These are phyloP conservation scores for Drosophila parabipectinata DNA, from an alignment of 1,140 invertebrate species.

Conservation along the genomic window DNA sequence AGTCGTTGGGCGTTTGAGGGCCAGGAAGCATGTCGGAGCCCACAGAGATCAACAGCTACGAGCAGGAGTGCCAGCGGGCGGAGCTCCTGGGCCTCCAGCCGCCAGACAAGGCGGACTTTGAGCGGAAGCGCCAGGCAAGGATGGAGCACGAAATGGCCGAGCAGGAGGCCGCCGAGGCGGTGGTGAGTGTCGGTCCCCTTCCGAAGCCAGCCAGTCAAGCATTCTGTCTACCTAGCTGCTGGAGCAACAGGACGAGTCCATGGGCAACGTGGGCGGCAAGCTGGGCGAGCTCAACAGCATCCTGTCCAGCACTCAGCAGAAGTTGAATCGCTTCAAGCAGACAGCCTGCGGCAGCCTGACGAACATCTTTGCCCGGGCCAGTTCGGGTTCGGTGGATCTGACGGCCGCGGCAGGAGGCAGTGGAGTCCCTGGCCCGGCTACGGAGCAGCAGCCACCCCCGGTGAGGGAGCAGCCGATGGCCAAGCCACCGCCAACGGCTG, in stretches of 20 bases:
- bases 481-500: conserved; percentile 65
- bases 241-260: conserved; percentile 88
- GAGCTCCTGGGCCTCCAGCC: conserved; percentile 89
- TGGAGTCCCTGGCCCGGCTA: background rate
- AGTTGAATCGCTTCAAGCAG: conserved; percentile 94
- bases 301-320: conserved; percentile 92
- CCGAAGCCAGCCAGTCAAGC: background rate
- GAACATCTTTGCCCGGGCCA: conserved; percentile 70
- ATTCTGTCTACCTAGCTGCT: conserved; percentile 85
- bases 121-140: conserved; percentile 78
- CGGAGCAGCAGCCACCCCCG: conserved; percentile 63
- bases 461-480: conserved; percentile 84
- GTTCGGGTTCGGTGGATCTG: conserved; percentile 1
- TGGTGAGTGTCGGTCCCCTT: conserved; percentile 42
- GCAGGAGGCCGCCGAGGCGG: conserved; percentile 85
- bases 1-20: conserved; percentile 33
- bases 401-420: background rate
- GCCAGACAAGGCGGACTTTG: conserved; percentile 88
- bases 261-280: conserved; percentile 89
- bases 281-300: conserved; percentile 93
- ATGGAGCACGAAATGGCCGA: conserved; percentile 76
- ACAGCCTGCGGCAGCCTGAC: conserved; percentile 71
- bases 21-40: conserved; percentile 51
- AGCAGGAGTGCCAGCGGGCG: conserved; percentile 89
- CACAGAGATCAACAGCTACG: conserved; percentile 85